Conservation (phyloP, 2,888 invertebrate genomes). For the Ormyrus labotus region DNA sequence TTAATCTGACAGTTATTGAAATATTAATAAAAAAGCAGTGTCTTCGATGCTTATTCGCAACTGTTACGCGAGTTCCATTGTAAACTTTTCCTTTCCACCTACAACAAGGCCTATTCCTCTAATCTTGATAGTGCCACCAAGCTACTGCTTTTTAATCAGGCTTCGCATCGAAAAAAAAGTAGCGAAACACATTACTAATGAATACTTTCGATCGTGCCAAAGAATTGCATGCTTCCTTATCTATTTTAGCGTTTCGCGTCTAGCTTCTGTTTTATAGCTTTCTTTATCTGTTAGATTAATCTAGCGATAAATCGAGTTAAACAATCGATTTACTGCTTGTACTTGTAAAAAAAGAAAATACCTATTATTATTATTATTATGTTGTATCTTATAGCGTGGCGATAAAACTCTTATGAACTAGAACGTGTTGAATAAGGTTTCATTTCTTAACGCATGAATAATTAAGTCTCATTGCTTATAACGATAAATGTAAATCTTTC, state of each 20-base stretch:
- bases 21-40: too few species aligned
- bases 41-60: too few species aligned
- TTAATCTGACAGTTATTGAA: neutral
- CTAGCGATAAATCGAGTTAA: neutral
- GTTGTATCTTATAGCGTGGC: too few species aligned
- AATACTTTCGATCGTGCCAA: neutral
- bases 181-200: neutral
- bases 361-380: neutral
- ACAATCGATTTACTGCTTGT: conserved; percentile 4
- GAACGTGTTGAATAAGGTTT: too few species aligned
- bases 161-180: neutral
- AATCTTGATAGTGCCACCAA: too few species aligned
- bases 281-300: neutral
- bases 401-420: too few species aligned
- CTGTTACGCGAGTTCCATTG: too few species aligned
- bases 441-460: too few species aligned
- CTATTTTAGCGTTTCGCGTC: neutral
- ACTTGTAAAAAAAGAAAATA: neutral
- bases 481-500: too few species aligned
- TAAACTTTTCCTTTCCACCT: too few species aligned
- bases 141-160: too few species aligned
- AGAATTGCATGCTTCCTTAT: neutral
- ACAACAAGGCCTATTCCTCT: too few species aligned
- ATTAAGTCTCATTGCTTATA: neutral
- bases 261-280: neutral